Conservation (phyloP, 1,140 invertebrate genomes). For the Campoletis sonorensis region DNA sequence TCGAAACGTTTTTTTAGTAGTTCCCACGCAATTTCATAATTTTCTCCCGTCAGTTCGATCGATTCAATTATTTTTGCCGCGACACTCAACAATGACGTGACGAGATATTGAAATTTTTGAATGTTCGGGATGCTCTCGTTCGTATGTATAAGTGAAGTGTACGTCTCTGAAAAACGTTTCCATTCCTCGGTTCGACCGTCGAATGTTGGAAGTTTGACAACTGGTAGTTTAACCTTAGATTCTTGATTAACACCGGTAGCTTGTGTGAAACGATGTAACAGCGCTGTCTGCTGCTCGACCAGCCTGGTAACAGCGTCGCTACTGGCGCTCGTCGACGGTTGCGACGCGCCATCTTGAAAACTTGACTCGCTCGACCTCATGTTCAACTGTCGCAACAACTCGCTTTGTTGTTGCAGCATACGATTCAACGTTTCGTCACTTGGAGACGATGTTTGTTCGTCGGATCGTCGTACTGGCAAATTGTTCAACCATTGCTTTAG, state of each 20-base stretch:
- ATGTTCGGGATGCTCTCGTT: conserved; percentile 37
- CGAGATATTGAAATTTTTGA: conserved; percentile 51
- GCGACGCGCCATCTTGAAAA: neutral
- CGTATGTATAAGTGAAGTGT: conserved; percentile 45
- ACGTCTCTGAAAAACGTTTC: conserved; percentile 51
- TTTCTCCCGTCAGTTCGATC: conserved; percentile 46
- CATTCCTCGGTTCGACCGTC: conserved; percentile 52
- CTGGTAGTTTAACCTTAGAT: conserved; percentile 48
- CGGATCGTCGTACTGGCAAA: neutral
- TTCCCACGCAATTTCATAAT: conserved; percentile 56
- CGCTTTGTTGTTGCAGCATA: conserved; percentile 44
- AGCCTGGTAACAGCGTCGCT: conserved; percentile 15
- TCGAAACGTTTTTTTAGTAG: conserved; percentile 55
- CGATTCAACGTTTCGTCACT: conserved; percentile 35
- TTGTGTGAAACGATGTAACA: neutral
- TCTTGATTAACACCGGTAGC: conserved; percentile 16
- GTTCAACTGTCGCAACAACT: conserved; percentile 22
- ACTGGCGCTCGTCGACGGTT: neutral
- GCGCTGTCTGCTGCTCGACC: conserved; percentile 16
- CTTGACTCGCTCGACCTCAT: neutral
- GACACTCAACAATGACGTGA: conserved; percentile 38
- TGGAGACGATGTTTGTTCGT: neutral
- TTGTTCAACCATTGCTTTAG: conserved; percentile 22
- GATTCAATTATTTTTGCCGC: conserved; percentile 52
- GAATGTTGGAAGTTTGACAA: conserved; percentile 52